Evolutionary conservation across 2,797 vertebrate genomes (phyloP).

Genomic region (Nasua narica): DNA sequence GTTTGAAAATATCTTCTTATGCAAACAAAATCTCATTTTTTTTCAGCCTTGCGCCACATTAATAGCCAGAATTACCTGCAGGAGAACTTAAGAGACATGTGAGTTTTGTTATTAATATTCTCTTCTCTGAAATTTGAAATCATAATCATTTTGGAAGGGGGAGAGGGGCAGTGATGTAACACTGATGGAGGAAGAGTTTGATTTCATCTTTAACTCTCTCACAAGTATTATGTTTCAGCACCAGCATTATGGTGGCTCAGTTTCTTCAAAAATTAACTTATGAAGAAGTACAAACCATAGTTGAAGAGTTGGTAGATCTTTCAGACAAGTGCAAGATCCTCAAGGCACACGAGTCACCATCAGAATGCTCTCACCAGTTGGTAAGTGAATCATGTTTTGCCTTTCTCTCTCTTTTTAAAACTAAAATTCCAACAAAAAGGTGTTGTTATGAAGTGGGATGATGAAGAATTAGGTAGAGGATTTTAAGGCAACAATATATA

Average conservation of each 20-base stretch:
- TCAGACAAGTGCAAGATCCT: neutral
- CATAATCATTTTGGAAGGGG: neutral
- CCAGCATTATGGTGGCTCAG: constrained; percentile 23
- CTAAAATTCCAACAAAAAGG: neutral
- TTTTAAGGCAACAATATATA: neutral
- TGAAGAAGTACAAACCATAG: neutral
- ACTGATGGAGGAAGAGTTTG: neutral
- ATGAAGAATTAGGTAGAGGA: neutral
- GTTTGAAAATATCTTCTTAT: neutral
- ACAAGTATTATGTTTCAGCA: neutral
- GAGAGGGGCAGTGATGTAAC: neutral
- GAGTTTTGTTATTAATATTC: constrained; percentile 1
- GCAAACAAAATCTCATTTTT: neutral
- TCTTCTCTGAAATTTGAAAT: constrained; percentile 10
- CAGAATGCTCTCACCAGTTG: constrained; percentile 23
- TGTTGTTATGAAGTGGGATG: neutral
- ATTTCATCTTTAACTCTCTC: neutral
- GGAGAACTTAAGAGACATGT: constrained; percentile 29
- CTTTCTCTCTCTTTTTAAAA: neutral
- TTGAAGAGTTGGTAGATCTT: neutral
- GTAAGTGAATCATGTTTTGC: neutral
- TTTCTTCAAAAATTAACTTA: constrained; percentile 58
- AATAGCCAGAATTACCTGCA: constrained; percentile 17
- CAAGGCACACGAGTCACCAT: neutral
- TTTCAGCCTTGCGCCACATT: neutral